Percentiles rank a stretch among this genome's conserved stretches.
These are phyloP conservation scores for Pseudachorutes palmiensis DNA, from an alignment of 1,140 invertebrate species.

Conservation along the genomic window DNA sequence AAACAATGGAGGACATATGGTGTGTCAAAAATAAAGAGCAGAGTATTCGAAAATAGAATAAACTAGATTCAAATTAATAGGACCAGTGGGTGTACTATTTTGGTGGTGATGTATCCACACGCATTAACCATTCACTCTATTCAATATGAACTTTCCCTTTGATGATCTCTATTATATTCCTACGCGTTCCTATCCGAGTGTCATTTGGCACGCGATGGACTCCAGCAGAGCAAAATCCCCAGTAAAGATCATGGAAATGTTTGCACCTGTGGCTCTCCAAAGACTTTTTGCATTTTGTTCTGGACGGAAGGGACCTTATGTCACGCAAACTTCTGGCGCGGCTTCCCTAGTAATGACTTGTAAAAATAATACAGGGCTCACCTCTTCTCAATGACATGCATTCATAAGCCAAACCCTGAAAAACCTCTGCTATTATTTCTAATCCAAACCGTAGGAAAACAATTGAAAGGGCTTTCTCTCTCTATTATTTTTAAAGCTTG, in stretches of 20 bases:
- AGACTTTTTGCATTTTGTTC: slow-evolving; percentile 6
- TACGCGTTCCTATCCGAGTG: background rate
- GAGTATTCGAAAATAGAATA: no score
- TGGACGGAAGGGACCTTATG: background rate
- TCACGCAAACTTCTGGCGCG: slow-evolving; percentile 9
- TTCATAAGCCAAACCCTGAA: background rate
- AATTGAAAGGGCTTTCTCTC: no score
- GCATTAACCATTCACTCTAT: background rate
- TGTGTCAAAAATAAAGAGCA: background rate
- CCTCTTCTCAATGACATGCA: background rate
- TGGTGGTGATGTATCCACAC: no score
- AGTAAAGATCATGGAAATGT: slow-evolving; percentile 7
- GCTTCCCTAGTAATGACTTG: background rate
- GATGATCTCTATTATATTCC: background rate
- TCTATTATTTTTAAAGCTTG: slow-evolving; percentile 10
- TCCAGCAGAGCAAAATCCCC: slow-evolving; percentile 2
- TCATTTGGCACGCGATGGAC: slow-evolving; percentile 7
- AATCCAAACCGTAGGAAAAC: background rate
- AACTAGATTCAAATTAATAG: background rate
- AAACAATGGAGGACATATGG: background rate
- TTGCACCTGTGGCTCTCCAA: background rate
- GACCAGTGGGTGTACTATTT: no score
- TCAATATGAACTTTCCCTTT: background rate
- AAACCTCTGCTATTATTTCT: background rate
- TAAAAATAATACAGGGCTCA: background rate